These are phyloP conservation scores for Drosophila nr. fundita DNA, from an alignment of 2,888 invertebrate genomes.

Conservation along the genomic window DNA sequence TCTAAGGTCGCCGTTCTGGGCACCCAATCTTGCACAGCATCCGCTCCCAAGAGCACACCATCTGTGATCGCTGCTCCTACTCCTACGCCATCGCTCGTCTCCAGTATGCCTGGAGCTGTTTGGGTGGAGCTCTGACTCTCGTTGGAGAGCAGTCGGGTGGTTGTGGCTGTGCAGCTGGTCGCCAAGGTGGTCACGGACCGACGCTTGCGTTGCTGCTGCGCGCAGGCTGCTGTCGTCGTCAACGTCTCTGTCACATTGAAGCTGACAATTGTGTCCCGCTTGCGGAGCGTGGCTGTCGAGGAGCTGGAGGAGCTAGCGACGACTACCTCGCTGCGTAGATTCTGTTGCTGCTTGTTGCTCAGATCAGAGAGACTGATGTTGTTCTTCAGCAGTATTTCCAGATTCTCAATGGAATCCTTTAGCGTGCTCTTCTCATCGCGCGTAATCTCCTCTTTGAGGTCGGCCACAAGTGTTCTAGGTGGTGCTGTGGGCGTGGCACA, in stretches of 20 bases:
- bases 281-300: constrained; percentile 72
- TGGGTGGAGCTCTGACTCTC: constrained; percentile 66
- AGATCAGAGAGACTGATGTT: constrained; percentile 84
- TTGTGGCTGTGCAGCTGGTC: constrained; percentile 44
- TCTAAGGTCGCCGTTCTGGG: constrained; percentile 70
- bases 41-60: constrained; percentile 4
- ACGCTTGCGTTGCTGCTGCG: constrained; percentile 59
- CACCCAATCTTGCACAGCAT: constrained; percentile 67
- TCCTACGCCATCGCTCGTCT: constrained; percentile 16
- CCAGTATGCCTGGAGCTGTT: constrained; percentile 61
- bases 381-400: constrained; percentile 84
- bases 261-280: constrained; percentile 78
- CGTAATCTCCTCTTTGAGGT: constrained; percentile 80
- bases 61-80: not conserved
- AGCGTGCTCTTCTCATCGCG: constrained; percentile 76
- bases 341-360: constrained; percentile 84
- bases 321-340: constrained; percentile 73
- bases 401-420: constrained; percentile 84
- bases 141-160: constrained; percentile 55
- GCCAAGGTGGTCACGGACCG: constrained; percentile 68
- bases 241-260: constrained; percentile 77
- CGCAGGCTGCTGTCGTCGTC: constrained; percentile 42
- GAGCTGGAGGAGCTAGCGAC: constrained; percentile 46
- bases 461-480: constrained; percentile 76
- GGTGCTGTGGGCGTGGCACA: constrained; percentile 60